Evolutionary conservation across 1,140 invertebrate species (phyloP).

Genomic region (Euura saliciscinereae): DNA sequence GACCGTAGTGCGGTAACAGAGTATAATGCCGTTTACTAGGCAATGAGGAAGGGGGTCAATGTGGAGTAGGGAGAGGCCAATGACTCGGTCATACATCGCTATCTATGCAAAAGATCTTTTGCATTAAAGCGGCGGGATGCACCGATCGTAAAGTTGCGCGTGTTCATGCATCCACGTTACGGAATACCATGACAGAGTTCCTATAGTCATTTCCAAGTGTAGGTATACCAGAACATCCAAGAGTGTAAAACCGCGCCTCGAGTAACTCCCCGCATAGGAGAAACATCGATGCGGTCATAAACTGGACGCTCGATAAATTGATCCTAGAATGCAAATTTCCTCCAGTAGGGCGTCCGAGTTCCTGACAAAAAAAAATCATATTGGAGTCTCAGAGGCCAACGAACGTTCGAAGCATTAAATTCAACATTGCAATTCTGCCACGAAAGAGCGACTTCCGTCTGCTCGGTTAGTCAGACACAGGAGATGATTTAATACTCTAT

Average conservation of each 20-base stretch:
- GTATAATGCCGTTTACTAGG: not conserved
- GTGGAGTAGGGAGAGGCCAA: constrained; percentile 1
- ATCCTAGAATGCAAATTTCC: not conserved
- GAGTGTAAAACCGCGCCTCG: too few species aligned
- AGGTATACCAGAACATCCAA: too few species aligned
- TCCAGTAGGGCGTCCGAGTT: not conserved
- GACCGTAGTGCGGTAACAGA: not conserved
- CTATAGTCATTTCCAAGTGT: too few species aligned
- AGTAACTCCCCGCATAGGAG: not conserved
- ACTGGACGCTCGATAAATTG: not conserved
- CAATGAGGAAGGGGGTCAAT: not conserved
- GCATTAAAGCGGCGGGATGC: not conserved
- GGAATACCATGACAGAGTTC: too few species aligned
- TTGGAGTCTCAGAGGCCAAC: not conserved
- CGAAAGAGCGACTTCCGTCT: not conserved
- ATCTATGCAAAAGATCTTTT: not conserved
- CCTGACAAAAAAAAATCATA: not conserved
- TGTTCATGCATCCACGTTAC: too few species aligned
- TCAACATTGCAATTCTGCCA: not conserved
- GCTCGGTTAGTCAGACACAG: not conserved
- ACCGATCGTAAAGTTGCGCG: not conserved
- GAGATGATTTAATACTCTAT: not conserved
- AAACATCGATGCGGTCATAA: not conserved
- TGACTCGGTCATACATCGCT: not conserved
- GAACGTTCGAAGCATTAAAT: not conserved